Conservation (phyloP, 2,113 vertebrate species). For the Platanista minor region DNA sequence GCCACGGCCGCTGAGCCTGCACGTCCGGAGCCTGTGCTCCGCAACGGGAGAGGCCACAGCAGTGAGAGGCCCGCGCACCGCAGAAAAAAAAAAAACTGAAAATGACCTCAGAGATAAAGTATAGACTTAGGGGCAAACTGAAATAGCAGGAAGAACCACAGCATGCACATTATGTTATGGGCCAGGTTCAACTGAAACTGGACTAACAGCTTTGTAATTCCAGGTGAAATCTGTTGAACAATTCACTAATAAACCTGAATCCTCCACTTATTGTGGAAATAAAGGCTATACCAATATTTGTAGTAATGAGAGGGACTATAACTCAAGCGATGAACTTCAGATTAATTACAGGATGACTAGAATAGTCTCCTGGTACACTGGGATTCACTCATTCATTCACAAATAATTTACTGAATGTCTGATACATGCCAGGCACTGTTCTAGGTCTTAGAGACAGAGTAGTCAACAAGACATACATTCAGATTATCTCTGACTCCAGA, state of each 20-base stretch:
- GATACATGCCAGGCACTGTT: not conserved
- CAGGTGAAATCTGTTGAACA: conserved; percentile 2
- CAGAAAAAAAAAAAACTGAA: conserved; percentile 4
- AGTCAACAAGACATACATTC: not conserved
- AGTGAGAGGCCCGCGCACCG: too few relatives aligned
- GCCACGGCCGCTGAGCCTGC: too few relatives aligned
- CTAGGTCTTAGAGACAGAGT: not conserved
- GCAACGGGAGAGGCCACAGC: too few relatives aligned
- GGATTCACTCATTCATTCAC: not conserved
- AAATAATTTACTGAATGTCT: not conserved
- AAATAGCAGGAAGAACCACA: not conserved
- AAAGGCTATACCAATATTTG: not conserved
- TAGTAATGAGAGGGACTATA: not conserved
- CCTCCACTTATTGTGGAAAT: not conserved
- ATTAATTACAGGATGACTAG: not conserved
- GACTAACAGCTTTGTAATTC: not conserved
- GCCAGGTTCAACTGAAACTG: not conserved
- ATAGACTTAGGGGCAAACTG: not conserved
- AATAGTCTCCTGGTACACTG: not conserved
- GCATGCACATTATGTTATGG: not conserved
- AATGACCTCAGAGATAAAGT: not conserved
- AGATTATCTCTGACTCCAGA: not conserved
- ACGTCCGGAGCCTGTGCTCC: too few relatives aligned
- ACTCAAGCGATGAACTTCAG: not conserved
- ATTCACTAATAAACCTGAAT: conserved; percentile 2